Evolutionary conservation across 2,888 invertebrate species (phyloP).

Genomic region (Perdita meconis): DNA sequence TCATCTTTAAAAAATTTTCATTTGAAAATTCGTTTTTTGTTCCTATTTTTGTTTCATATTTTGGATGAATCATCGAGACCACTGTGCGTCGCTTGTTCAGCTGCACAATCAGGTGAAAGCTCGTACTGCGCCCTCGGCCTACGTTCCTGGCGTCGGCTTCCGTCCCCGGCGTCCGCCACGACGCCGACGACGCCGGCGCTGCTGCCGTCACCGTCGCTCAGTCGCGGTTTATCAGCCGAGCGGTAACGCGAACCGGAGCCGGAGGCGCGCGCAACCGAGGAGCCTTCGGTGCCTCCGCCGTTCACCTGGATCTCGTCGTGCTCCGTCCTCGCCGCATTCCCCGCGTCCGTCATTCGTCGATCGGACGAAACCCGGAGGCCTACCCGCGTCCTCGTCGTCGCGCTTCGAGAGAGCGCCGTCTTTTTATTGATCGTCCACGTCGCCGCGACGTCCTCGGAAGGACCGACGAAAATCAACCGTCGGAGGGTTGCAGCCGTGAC

Average conservation of each 20-base stretch:
- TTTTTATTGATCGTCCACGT: constrained; percentile 41
- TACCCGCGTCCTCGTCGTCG: not conserved
- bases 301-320: constrained; percentile 28
- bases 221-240: constrained; percentile 67
- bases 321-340: constrained; percentile 20
- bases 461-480: not conserved
- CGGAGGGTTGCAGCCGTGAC: constrained; percentile 3
- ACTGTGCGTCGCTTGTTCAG: not conserved
- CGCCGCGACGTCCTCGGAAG: constrained; percentile 6
- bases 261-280: constrained; percentile 26
- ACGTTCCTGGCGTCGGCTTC: constrained; percentile 27
- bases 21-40: too few relatives aligned
- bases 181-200: constrained; percentile 30
- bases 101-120: not conserved
- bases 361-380: not conserved
- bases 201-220: constrained; percentile 35
- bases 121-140: not conserved
- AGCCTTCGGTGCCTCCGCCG: constrained; percentile 29
- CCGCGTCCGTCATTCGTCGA: not conserved
- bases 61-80: too few relatives aligned
- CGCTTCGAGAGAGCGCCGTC: not conserved
- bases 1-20: too few relatives aligned
- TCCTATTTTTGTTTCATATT: too few relatives aligned
- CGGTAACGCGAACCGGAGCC: constrained; percentile 37
- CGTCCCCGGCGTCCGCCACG: not conserved